These are phyloP conservation scores for Nixonia krombeini DNA, from an alignment of 1,140 invertebrate genomes.

Conservation along the genomic window DNA sequence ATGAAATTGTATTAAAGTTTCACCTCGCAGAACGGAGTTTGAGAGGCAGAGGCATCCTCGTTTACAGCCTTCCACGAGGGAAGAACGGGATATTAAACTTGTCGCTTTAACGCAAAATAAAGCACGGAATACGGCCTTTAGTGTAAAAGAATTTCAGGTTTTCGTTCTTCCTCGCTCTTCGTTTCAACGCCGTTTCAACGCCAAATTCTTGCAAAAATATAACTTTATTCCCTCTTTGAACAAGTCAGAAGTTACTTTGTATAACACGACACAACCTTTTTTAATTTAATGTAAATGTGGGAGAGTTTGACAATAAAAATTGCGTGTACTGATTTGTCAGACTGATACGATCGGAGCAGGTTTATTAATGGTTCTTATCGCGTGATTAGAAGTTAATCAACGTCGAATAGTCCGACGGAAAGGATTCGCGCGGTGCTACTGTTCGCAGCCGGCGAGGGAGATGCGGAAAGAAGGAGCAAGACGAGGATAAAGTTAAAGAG, in stretches of 20 bases:
- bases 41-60: slow-evolving; percentile 45
- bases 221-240: no score
- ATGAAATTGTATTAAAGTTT: slow-evolving; percentile 69
- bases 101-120: slow-evolving; percentile 65
- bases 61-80: slow-evolving; percentile 34
- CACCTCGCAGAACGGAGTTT: slow-evolving; percentile 48
- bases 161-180: slow-evolving; percentile 16
- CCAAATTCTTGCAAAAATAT: no score
- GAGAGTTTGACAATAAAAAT: no score
- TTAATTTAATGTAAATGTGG: no score
- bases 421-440: background rate
- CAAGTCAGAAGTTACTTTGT: no score
- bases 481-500: slow-evolving; percentile 25
- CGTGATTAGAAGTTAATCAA: no score
- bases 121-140: slow-evolving; percentile 47
- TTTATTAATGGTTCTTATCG: no score
- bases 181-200: slow-evolving; percentile 1
- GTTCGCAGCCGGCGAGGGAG: no score
- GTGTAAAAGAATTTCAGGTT: slow-evolving; percentile 50
- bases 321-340: no score
- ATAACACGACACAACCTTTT: no score
- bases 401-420: background rate
- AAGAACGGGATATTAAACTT: slow-evolving; percentile 63
- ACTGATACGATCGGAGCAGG: no score
- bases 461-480: slow-evolving; percentile 8